Conservation (phyloP, 2,888 invertebrate genomes). For the Thecocarcelia acutangulata region DNA sequence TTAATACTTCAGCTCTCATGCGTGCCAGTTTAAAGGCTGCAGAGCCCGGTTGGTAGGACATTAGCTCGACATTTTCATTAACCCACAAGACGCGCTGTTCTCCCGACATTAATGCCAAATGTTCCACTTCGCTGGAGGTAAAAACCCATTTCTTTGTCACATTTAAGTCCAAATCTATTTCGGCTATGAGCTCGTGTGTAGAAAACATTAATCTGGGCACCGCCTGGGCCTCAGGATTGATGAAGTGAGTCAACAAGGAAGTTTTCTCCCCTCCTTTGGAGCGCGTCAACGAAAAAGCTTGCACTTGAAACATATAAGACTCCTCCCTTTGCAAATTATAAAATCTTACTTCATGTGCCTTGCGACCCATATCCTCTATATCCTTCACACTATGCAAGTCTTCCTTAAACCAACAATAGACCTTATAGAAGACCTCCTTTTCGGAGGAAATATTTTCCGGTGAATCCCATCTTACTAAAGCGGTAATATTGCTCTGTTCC, state of each 20-base stretch:
- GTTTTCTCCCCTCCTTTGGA: conserved; percentile 83
- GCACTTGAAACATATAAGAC: conserved; percentile 87
- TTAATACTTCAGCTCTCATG: conserved; percentile 84
- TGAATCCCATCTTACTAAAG: conserved; percentile 90
- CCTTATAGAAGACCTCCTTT: conserved; percentile 85
- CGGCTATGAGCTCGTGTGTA: conserved; percentile 87
- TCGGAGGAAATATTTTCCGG: conserved; percentile 89
- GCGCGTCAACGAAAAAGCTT: conserved; percentile 90
- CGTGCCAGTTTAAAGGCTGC: conserved; percentile 83
- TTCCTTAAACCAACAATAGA: conserved; percentile 84
- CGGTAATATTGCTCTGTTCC: conserved; percentile 81
- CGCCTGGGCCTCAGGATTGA: conserved; percentile 88
- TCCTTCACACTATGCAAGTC: conserved; percentile 72
- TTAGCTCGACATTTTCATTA: conserved; percentile 83
- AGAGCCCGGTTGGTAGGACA: conserved; percentile 75
- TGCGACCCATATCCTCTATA: conserved; percentile 79
- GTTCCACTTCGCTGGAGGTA: conserved; percentile 85
- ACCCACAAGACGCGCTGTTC: conserved; percentile 92
- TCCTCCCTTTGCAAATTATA: conserved; percentile 84
- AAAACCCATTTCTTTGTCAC: conserved; percentile 84
- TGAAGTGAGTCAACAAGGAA: conserved; percentile 85
- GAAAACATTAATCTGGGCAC: conserved; percentile 90
- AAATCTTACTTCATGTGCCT: conserved; percentile 82
- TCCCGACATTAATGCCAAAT: conserved; percentile 84
- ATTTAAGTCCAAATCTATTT: conserved; percentile 89